phyloP scores from a whole-genome alignment of 2,797 vertebrate genomes.

The Oreonectes daqikongensis region DNA sequence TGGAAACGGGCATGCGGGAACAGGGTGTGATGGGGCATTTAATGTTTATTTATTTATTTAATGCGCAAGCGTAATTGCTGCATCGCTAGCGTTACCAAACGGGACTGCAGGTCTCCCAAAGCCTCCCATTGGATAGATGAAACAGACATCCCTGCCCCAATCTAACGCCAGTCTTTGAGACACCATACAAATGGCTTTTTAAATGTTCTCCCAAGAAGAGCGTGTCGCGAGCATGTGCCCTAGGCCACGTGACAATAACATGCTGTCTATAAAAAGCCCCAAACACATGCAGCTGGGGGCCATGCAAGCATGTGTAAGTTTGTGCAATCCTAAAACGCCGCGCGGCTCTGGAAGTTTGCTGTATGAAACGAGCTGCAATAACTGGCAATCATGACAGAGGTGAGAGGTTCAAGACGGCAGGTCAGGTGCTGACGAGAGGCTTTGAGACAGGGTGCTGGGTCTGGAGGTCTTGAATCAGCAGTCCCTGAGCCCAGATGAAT shows the following conservation, averaged over 20 bases:
- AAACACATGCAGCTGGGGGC: too few species aligned
- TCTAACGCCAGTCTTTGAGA: not conserved
- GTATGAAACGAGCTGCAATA: conserved; percentile 40
- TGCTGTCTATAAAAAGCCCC: too few species aligned
- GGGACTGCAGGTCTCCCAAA: not conserved
- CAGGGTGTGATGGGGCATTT: conserved; percentile 14
- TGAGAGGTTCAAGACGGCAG: conserved; percentile 15
- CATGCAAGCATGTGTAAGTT: conserved; percentile 3
- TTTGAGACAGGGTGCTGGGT: conserved; percentile 15
- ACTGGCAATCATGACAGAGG: conserved; percentile 34
- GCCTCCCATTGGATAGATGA: not conserved
- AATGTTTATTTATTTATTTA: conserved; percentile 1
- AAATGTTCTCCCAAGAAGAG: too few species aligned
- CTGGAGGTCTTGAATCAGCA: conserved; percentile 45
- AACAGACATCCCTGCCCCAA: not conserved
- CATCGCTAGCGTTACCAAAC: not conserved
- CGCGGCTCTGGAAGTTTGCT: not conserved
- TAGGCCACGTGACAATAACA: too few species aligned
- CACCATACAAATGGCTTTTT: too few species aligned
- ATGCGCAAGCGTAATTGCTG: not conserved
- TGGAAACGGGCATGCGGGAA: not conserved
- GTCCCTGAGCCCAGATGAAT: conserved; percentile 48
- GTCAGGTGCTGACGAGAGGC: conserved; percentile 30
- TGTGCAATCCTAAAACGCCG: not conserved
- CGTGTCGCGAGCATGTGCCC: too few species aligned